Base-by-base conservation (phyloP, 2,888 invertebrate species). In the Harpagoxenus sublaevis region DNA sequence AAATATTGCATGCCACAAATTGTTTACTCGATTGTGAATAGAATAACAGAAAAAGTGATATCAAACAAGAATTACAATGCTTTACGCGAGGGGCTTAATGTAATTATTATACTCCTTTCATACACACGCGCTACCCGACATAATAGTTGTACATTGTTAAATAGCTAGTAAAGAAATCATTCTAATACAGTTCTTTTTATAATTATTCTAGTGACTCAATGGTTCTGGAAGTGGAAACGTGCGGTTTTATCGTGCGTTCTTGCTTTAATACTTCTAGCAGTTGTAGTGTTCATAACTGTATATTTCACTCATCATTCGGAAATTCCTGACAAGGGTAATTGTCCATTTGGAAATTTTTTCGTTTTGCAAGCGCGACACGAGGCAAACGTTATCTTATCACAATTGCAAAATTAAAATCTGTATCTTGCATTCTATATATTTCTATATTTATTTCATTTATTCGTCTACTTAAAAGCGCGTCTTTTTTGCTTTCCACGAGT, bases 151-250 rank as follows among this genome's bases (percentile, higher is more conserved):
- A 2, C 28, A 6, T 28, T 45, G 15, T 15, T 12, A 48, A 51
- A 39, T 45, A 48, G 28, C 3, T 15, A 8, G 18, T 45, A 55
- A 48, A 28, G 5, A 5, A 23, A 70, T 51, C 45, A 35, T 39
- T 83, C 53, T 57, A 57, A 51, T 45, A n/a, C 28, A 45, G 12
- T 23, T 23, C 15, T 63, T 42, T 68, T 70, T 71, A 18, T 79
- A 45, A 48, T 79, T 78, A 75, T 93, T 92, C 45, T 84, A 94
- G 94, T 92, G 77, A 87, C 82, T 65, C 87, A 92, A 75, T 93
- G 92, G 92, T 83, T 92, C 45, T 90, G 91, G 91, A 91, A 92
- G 8, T 93, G 92, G 92, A 91, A 90, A 83, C 92, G 92, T 45
- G 90, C 88, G 2, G 88, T 92, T 4, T 85, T 92, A 63, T 62